These are phyloP conservation scores for Acrocephalus arundinaceus DNA, from an alignment of 2,113 vertebrate genomes.

Conservation along the genomic window DNA sequence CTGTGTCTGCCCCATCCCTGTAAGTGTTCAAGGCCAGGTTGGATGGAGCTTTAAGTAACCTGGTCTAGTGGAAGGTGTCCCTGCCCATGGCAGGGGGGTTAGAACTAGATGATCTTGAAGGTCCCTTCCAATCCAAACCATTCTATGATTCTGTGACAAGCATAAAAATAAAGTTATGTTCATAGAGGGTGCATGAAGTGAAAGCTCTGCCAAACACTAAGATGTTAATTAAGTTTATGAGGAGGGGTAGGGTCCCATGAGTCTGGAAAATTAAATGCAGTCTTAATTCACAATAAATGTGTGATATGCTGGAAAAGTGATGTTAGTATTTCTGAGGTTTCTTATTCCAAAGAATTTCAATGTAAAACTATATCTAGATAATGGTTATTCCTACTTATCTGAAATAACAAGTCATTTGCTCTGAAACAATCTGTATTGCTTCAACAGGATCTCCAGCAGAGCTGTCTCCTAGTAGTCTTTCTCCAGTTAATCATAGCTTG, in stretches of 20 bases:
- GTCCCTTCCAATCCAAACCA: not conserved
- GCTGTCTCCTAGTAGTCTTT: conserved; percentile 90
- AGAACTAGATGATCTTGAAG: not conserved
- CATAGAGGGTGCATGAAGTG: not conserved
- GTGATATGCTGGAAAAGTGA: not conserved
- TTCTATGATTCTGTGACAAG: not conserved
- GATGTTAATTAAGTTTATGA: not conserved
- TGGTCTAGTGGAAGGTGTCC: not conserved
- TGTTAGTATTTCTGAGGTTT: not conserved
- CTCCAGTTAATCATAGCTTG: conserved; percentile 91
- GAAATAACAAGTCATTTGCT: not conserved
- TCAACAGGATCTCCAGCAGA: conserved; percentile 92
- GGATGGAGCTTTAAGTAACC: not conserved
- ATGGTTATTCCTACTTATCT: not conserved
- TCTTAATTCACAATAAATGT: not conserved
- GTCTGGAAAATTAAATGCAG: not conserved
- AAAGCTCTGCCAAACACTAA: not conserved
- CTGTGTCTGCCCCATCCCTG: not conserved
- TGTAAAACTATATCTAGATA: not conserved
- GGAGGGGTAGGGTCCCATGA: not conserved
- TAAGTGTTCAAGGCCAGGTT: not conserved
- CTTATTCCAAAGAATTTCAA: not conserved
- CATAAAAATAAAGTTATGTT: not conserved
- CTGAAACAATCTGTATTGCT: conserved; percentile 17
- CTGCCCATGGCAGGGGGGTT: not conserved